phyloP scores from a whole-genome alignment of 2,113 vertebrate species.

The Cyrtonyx montezumae region DNA sequence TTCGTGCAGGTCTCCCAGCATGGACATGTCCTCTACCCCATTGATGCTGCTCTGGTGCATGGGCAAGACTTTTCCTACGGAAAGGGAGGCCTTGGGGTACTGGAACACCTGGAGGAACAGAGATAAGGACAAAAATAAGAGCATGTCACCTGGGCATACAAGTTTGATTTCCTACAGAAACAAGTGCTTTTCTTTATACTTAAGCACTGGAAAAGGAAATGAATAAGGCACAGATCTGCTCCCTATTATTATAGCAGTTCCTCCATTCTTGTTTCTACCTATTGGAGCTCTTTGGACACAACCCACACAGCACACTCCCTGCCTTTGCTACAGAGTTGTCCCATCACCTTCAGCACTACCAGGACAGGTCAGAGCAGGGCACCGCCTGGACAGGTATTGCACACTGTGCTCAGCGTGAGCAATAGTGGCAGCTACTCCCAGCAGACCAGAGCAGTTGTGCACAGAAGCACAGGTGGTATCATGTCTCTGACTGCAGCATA shows the following conservation, averaged over 20 bases:
- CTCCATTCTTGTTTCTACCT: background rate
- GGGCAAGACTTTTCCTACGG: constrained; percentile 78
- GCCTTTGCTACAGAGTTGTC: background rate
- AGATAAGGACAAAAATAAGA: background rate
- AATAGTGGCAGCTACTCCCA: background rate
- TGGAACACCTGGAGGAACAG: constrained; percentile 77
- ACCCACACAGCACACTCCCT: background rate
- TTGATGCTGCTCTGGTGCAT: constrained; percentile 87
- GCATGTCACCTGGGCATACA: background rate
- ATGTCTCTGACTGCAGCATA: background rate
- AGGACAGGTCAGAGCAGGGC: background rate
- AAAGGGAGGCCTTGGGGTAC: constrained; percentile 75
- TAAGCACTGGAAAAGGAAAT: background rate
- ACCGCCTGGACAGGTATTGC: background rate
- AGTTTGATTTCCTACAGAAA: background rate
- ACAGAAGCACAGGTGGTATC: background rate
- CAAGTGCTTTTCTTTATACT: background rate
- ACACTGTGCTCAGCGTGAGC: background rate
- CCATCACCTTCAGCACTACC: background rate
- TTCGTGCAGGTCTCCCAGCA: constrained; percentile 88
- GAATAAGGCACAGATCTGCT: background rate
- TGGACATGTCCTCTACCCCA: constrained; percentile 92
- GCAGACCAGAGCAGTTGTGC: background rate
- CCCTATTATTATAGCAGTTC: background rate
- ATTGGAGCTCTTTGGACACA: background rate